Evolutionary conservation across 1,140 invertebrate genomes (phyloP), one percentile per base, ranked within the genome.

Genomic region (Drosophila arawakana): DNA sequence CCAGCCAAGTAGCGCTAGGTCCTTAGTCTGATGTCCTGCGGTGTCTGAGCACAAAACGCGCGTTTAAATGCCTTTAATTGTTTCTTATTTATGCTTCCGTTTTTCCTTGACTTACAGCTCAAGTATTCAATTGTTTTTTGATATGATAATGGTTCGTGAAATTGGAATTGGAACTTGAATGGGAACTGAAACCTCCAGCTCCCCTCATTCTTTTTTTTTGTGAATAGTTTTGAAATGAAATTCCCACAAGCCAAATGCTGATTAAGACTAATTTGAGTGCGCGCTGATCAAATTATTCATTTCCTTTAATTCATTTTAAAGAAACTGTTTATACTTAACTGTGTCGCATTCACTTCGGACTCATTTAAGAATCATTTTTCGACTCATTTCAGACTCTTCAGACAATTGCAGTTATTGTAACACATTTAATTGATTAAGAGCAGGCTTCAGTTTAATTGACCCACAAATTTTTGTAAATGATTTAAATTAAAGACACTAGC

Each of bases 1-100:
- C 70, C 67, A 30, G 59, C 50, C 41, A 57, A 41, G 7, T 69
- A 76, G 63, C 76, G 68, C 58, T 54, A 18, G 43, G 47, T 63
- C 47, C 54, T 72, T 57, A 59, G 63, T 65, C 68, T 15, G 61
- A 76, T 73, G 67, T 88, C 80, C 80, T 88, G 83, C 70, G 80
- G 83, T 70, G 83, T 52, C 70, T 49, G 39, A 76, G 61, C 83
- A 69, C 76, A 50, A 81, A 85, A 85, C 78, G 66, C 71, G 78
- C 79, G 82, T 78, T 88, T 78, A 84, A 88, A 80, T 70, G 80
- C 70, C 80, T 89, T 84, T 88, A 88, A 88, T 88, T 88, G 84
- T 89, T 81, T 70, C 78, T 89, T 88, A 89, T 88, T 89, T 88
- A 88, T 88, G 73, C 67, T 83, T 84, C 77, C 84, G 80, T 55